phyloP scores from a whole-genome alignment of 2,113 vertebrate species.

The Forbesichthys papilliferus region DNA sequence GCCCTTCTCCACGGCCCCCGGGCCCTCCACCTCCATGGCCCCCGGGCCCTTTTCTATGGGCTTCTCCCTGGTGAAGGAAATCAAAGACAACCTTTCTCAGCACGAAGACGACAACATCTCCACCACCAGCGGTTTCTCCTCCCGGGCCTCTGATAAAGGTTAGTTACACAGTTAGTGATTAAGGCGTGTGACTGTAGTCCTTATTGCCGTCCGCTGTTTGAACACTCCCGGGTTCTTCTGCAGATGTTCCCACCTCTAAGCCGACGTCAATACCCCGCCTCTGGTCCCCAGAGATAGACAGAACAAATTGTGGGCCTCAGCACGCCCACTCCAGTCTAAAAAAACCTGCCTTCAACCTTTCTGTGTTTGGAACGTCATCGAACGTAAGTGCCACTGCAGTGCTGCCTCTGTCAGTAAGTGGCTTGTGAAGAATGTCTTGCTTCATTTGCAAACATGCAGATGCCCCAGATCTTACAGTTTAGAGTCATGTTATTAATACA shows the following conservation, averaged over 20 bases:
- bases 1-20: conserved; percentile 56
- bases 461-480: background rate
- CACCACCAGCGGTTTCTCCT: conserved; percentile 98
- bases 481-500: no score
- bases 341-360: conserved; percentile 94
- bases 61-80: conserved; percentile 91
- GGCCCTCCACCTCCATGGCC: conserved; percentile 57
- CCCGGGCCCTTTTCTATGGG: conserved; percentile 79
- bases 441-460: background rate
- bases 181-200: background rate
- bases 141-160: conserved; percentile 97
- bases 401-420: background rate
- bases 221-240: conserved; percentile 34
- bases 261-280: conserved; percentile 82
- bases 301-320: conserved; percentile 82
- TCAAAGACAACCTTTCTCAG: conserved; percentile 97
- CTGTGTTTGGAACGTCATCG: conserved; percentile 90
- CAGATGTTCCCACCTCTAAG: conserved; percentile 91
- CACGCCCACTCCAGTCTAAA: conserved; percentile 84
- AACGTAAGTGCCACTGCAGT: conserved; percentile 79
- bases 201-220: background rate
- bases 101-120: conserved; percentile 99
- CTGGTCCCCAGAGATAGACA: conserved; percentile 91
- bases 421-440: background rate
- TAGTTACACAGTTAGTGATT: background rate